Percentiles rank a stretch among this genome's conserved stretches.
These are phyloP conservation scores for Sebastes oblongus DNA, from an alignment of 2,797 vertebrate species.

Conservation along the genomic window DNA sequence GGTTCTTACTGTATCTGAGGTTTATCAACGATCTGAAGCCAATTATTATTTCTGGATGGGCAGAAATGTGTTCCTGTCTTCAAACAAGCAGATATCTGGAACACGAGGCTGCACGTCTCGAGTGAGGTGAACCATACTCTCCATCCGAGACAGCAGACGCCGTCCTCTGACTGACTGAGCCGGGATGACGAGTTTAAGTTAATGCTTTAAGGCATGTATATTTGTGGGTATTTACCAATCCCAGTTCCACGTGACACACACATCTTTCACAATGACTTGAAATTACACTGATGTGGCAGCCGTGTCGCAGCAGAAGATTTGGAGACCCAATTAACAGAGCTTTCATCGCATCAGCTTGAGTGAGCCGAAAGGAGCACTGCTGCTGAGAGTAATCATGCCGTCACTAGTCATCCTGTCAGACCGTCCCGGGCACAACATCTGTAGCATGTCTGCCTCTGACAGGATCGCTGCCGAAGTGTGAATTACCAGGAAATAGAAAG, in stretches of 20 bases:
- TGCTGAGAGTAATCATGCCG: slow-evolving; percentile 72
- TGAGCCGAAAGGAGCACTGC: slow-evolving; percentile 57
- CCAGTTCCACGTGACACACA: slow-evolving; percentile 21
- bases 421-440: slow-evolving; percentile 70
- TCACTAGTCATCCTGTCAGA: slow-evolving; percentile 77
- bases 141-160: slow-evolving; percentile 36
- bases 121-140: slow-evolving; percentile 48
- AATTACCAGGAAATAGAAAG: slow-evolving; percentile 64
- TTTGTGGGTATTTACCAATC: slow-evolving; percentile 57
- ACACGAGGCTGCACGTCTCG: slow-evolving; percentile 23
- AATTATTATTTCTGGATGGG: slow-evolving; percentile 44
- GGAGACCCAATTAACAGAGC: slow-evolving; percentile 67
- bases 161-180: slow-evolving; percentile 45
- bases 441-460: slow-evolving; percentile 71
- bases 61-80: slow-evolving; percentile 17
- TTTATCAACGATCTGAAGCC: slow-evolving; percentile 39
- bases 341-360: slow-evolving; percentile 63
- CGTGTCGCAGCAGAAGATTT: slow-evolving; percentile 42
- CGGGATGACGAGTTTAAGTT: slow-evolving; percentile 32
- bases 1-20: slow-evolving; percentile 18
- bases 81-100: slow-evolving; percentile 39
- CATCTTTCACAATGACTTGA: slow-evolving; percentile 27
- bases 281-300: slow-evolving; percentile 47
- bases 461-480: slow-evolving; percentile 61
- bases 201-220: slow-evolving; percentile 38